Evolutionary conservation across 2,113 vertebrate species (phyloP), one percentile per base, ranked within the genome.

Genomic region (Urocitellus parryii): DNA sequence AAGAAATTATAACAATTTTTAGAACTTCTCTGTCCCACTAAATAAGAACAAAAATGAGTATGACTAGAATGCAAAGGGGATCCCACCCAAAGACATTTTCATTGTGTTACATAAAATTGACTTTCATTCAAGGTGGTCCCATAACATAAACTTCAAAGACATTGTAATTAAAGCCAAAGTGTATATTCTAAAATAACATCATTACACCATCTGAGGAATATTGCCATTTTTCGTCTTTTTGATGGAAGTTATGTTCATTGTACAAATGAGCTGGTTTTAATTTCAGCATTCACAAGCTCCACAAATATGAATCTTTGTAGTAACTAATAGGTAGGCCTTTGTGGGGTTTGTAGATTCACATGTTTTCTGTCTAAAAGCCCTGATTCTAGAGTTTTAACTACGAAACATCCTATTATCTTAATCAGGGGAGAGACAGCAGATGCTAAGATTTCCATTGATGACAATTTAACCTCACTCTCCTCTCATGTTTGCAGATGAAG

Each of bases 401-500:
- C 73, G 61, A 95, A 89, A 68, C 10, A 0, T 25, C 17, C 29
- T 9, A 9, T 61, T 82, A 22, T 18, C 16, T 18, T 39, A 18
- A 24, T 68, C 45, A 37, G 63, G 6, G 20, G 86, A 22, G 29
- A 90, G 90, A 77, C 32, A 34, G n/a, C 24, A 82, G 22, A 5
- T n/a, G 12, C 61, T 29, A 13, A 11, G 27, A 10, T 72, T 83
- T 80, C 29, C 81, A 4, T 51, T 51, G 45, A 20, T 34, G 39
- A 65, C 63, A 0, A 0, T 18, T 45, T 96, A 80, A 80, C 70
- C 87, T 58, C 37, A 17, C 51, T 91, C 63, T 92, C 13, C 86
- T 91, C 32, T 91, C 53, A 0, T n/a, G 27, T 94, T 98, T 95
- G 72, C 98, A 99, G 99, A 99, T 97, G 99, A 99, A 89, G 98